Evolutionary conservation across 53 echinoderm and acorn worm species (phyloP).

Genomic region (Actinopyga echinites): DNA sequence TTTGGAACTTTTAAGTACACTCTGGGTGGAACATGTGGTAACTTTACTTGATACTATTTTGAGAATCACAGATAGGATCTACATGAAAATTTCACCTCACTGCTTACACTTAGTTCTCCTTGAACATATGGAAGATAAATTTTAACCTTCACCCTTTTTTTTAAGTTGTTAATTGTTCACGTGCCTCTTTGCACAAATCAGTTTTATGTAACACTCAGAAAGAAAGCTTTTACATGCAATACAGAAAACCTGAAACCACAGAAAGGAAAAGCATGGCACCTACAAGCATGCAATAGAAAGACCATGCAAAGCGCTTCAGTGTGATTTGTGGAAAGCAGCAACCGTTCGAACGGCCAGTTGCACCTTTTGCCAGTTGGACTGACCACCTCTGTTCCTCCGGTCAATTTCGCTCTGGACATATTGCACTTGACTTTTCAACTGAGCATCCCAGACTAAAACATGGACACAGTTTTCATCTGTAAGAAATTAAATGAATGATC

Average conservation of each 20-base stretch:
- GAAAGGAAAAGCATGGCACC: neutral
- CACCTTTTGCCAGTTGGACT: constrained; percentile 84
- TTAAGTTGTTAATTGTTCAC: no score
- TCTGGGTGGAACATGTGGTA: no score
- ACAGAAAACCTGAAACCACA: neutral
- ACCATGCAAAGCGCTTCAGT: constrained; percentile 8
- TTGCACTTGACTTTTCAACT: constrained; percentile 73
- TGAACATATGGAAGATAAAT: no score
- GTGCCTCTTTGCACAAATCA: no score
- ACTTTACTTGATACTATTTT: no score
- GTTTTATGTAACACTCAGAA: no score
- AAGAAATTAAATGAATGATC: neutral
- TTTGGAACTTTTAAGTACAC: no score
- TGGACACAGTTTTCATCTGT: constrained; percentile 72
- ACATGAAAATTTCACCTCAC: no score
- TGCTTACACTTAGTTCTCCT: no score
- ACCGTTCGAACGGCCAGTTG: constrained; percentile 56
- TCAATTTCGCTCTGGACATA: constrained; percentile 71
- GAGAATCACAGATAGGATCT: no score
- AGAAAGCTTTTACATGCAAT: neutral
- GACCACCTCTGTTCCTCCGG: constrained; percentile 48
- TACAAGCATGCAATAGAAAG: constrained; percentile 22
- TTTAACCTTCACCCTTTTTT: no score
- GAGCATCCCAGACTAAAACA: constrained; percentile 90
- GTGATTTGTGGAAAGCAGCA: constrained; percentile 53